Base-by-base conservation (phyloP, 1,140 invertebrate genomes). In the Heliconius hermathena region DNA sequence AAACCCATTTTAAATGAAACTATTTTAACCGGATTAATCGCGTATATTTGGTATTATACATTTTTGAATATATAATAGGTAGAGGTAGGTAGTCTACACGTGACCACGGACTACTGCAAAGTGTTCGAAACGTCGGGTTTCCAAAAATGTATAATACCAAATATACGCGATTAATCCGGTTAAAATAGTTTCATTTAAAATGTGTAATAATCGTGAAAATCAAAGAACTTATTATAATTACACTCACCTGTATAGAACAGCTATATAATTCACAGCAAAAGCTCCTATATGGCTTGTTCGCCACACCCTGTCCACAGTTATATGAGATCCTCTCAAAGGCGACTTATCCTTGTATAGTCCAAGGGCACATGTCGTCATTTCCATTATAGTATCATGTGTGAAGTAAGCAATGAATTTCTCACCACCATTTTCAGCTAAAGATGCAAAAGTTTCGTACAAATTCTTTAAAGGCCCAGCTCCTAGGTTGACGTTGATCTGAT, bases 381-480 rank as follows among this genome's bases (percentile, higher is more conserved):
- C 88, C 73, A 91, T 72, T 85, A 96, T 95, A 2, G 95, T 94
- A 29, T 97, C 96, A 89, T 98, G 97, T 1, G 96, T 96, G 87
- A 98, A 98, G 83, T 97, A 96, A 57, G 97, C 97, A 1, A 96
- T 93, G 1, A 96, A 96, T 82, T 96, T 96, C 84, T 73, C 70
- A 71, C 90, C 80, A 82, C 79, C 20, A 81, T 84, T 81, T 16
- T 83, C 38, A 26, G 88, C 82, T 5, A 77, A 84, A 0, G 83
- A 91, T 83, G 94, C 86, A 38, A 96, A 93, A 22, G 95, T 95
- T 29, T 96, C 91, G 66, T 97, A 96, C 85, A 98, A 95, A 85
- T 98, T 96, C 85, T 96, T 96, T 0, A 98, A 87, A 2, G 96
- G 94, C 9, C 96, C 95, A 88, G 97, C 98, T 41, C 97, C 97